Evolutionary conservation across 2,113 vertebrate genomes (phyloP).

Genomic region (Dicentrarchus labrax): DNA sequence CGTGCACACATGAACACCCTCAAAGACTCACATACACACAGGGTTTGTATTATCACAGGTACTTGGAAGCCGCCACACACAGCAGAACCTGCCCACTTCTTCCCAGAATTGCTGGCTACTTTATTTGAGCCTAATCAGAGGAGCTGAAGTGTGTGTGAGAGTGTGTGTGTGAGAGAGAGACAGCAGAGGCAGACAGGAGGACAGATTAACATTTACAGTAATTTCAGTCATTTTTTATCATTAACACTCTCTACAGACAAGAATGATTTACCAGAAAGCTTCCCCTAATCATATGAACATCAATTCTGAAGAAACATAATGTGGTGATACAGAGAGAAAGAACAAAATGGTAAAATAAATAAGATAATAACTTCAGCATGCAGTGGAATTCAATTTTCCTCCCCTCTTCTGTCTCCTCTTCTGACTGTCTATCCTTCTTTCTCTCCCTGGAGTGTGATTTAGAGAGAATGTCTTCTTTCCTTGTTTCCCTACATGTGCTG

Average conservation of each 20-base stretch:
- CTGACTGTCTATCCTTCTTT: not conserved
- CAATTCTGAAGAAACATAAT: conserved; percentile 21
- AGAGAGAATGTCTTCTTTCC: conserved; percentile 31
- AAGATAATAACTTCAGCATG: conserved; percentile 32
- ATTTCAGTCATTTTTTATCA: not conserved
- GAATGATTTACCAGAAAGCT: conserved; percentile 8
- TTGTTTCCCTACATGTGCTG: conserved; percentile 47
- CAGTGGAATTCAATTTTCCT: conserved; percentile 15
- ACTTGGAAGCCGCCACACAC: conserved; percentile 47
- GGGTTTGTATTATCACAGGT: conserved; percentile 49
- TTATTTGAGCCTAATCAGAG: conserved; percentile 50
- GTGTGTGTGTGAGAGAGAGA: not conserved
- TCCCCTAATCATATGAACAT: conserved; percentile 12
- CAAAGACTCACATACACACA: conserved; percentile 16
- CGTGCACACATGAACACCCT: conserved; percentile 6
- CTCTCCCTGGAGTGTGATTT: conserved; percentile 31
- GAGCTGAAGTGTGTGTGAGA: conserved; percentile 20
- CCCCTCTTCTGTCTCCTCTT: conserved; percentile 5
- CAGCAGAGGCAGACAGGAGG: conserved; percentile 8
- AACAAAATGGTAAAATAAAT: not conserved
- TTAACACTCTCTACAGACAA: not conserved
- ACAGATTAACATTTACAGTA: not conserved
- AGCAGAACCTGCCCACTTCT: conserved; percentile 53
- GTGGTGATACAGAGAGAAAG: not conserved
- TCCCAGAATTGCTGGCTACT: conserved; percentile 66